A percentile compares a stretch with the other conserved stretches of the same genome.
Conservation (phyloP, 2,797 vertebrate genomes). For the Paratrypauchen microcephalus region DNA sequence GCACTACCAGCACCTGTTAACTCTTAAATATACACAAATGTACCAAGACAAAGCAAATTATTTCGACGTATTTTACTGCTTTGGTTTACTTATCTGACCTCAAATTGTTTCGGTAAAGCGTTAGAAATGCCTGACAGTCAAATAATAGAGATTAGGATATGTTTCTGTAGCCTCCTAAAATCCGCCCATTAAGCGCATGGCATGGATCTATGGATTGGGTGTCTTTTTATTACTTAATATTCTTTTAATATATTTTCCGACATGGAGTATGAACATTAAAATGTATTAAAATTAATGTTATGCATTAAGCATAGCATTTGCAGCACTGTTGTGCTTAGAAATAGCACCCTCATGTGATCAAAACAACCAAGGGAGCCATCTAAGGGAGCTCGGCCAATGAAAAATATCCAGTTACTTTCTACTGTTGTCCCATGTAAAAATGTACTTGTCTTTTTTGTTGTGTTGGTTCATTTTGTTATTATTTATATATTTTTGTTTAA, state of each 20-base stretch:
- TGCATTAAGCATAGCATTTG: too few relatives aligned
- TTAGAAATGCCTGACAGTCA: conserved; percentile 21
- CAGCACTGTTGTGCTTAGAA: background rate
- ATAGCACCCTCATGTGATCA: background rate
- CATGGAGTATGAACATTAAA: too few relatives aligned
- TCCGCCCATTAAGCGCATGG: background rate
- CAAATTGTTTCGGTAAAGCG: background rate
- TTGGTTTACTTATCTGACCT: background rate
- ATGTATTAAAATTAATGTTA: too few relatives aligned
- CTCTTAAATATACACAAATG: background rate
- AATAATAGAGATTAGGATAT: background rate
- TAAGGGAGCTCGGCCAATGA: too few relatives aligned
- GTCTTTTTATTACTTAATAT: background rate
- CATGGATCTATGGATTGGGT: too few relatives aligned
- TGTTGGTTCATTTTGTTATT: too few relatives aligned
- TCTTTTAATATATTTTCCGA: background rate
- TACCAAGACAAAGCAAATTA: background rate
- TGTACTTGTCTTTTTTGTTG: too few relatives aligned
- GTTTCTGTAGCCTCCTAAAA: background rate
- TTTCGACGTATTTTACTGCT: background rate
- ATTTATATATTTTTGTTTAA: too few relatives aligned
- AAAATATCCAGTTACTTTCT: background rate
- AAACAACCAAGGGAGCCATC: background rate
- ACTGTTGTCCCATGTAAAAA: too few relatives aligned
- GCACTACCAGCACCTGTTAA: background rate